These are phyloP conservation scores for Drosophila falleni DNA, from an alignment of 2,888 invertebrate genomes.

Conservation along the genomic window DNA sequence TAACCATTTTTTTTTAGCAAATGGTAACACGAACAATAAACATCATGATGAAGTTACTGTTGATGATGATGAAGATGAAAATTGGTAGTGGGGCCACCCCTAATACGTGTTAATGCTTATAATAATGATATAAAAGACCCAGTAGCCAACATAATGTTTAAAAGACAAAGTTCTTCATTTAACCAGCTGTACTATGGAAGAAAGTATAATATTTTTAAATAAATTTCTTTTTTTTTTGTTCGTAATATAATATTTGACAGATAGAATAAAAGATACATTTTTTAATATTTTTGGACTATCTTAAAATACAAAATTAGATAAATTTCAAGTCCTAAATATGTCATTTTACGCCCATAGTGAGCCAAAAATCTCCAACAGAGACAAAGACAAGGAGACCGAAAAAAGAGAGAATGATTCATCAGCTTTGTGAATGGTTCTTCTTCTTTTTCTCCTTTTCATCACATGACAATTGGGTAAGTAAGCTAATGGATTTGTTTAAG, in stretches of 20 bases:
- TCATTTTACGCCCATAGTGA: too few species aligned
- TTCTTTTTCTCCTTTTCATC: not conserved
- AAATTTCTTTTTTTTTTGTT: too few species aligned
- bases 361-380: not conserved
- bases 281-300: too few species aligned
- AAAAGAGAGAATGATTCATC: slow-evolving; percentile 16
- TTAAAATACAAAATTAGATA: too few species aligned
- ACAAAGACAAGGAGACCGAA: slow-evolving; percentile 5
- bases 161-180: slow-evolving; percentile 5
- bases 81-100: slow-evolving; percentile 12
- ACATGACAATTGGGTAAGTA: slow-evolving; percentile 15
- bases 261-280: too few species aligned
- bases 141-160: slow-evolving; percentile 2
- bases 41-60: not conserved
- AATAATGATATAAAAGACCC: slow-evolving; percentile 8
- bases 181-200: not conserved
- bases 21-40: slow-evolving; percentile 13
- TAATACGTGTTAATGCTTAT: slow-evolving; percentile 8
- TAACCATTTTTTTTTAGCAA: slow-evolving; percentile 20
- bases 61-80: slow-evolving; percentile 11
- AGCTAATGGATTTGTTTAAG: slow-evolving; percentile 3
- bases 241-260: too few species aligned
- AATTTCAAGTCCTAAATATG: too few species aligned
- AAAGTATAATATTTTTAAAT: too few species aligned
- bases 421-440: not conserved